These are phyloP conservation scores for Chrysogorgia sp. DNA, from an alignment of 92 coral and sea anemone species.

Conservation along the genomic window DNA sequence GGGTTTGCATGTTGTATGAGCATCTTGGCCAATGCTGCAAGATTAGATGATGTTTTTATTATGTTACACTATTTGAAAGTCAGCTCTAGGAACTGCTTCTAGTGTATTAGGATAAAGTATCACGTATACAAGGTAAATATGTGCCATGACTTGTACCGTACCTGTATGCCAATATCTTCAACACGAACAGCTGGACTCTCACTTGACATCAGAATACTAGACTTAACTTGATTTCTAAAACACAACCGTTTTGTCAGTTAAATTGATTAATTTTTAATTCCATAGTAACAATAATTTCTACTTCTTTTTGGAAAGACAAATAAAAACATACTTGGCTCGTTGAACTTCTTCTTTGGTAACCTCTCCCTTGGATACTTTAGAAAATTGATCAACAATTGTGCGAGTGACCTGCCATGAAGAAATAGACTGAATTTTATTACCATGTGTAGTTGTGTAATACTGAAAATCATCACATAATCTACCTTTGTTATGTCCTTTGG, in stretches of 20 bases:
- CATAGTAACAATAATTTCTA: too few relatives aligned
- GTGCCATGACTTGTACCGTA: slow-evolving; percentile 15
- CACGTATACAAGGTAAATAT: background rate
- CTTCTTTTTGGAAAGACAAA: too few relatives aligned
- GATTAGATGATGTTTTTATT: too few relatives aligned
- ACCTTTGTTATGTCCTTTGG: slow-evolving; percentile 76
- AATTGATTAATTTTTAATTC: too few relatives aligned
- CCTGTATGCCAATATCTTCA: slow-evolving; percentile 98
- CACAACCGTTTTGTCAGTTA: background rate
- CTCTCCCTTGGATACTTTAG: slow-evolving; percentile 83
- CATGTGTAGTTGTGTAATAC: background rate
- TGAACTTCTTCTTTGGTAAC: slow-evolving; percentile 79
- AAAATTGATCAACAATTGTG: slow-evolving; percentile 78
- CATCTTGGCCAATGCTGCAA: too few relatives aligned
- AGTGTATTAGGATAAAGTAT: background rate
- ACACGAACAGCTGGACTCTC: slow-evolving; percentile 74
- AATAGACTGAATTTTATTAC: too few relatives aligned
- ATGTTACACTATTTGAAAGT: too few relatives aligned
- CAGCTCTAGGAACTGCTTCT: background rate
- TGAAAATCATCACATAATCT: background rate
- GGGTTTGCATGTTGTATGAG: too few relatives aligned
- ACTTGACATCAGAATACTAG: slow-evolving; percentile 82
- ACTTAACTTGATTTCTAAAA: slow-evolving; percentile 87
- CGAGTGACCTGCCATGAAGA: slow-evolving; percentile 70
- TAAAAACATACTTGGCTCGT: slow-evolving; percentile 86